Percentiles rank a stretch among this genome's conserved stretches.
Conservation (phyloP, 2,888 invertebrate genomes). For the Eilema caniola region DNA sequence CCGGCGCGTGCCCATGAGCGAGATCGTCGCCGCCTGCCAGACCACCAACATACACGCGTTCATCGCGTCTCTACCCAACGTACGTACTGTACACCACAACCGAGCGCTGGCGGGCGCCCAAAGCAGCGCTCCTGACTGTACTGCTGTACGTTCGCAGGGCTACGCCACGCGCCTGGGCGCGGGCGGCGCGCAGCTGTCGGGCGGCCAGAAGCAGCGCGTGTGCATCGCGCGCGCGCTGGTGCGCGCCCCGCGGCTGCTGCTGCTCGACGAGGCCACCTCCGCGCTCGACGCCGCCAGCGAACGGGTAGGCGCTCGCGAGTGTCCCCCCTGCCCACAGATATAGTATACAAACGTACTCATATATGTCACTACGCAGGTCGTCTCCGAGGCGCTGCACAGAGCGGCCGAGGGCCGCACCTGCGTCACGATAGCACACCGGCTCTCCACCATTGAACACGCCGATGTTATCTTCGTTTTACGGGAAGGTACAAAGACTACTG, state of each 20-base stretch:
- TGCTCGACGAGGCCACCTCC: conserved; percentile 91
- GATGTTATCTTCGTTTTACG: conserved; percentile 95
- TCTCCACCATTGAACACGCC: conserved; percentile 93
- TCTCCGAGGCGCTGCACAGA: conserved; percentile 93
- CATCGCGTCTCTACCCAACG: conserved; percentile 90
- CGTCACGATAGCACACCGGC: conserved; percentile 95
- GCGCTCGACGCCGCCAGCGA: conserved; percentile 91
- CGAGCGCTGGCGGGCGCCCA: background rate
- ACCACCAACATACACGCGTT: conserved; percentile 94
- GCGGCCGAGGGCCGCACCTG: conserved; percentile 94
- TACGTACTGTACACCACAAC: conserved; percentile 49
- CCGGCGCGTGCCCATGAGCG: conserved; percentile 89
- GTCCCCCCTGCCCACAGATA: too few relatives aligned
- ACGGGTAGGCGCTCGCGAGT: conserved; percentile 81
- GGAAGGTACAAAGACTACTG: conserved; percentile 86
- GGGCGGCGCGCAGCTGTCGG: conserved; percentile 89
- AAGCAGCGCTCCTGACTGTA: background rate
- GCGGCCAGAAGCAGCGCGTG: conserved; percentile 91
- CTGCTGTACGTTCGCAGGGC: conserved; percentile 71
- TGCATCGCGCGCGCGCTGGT: conserved; percentile 91
- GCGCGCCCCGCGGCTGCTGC: conserved; percentile 88
- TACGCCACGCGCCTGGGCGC: conserved; percentile 91
- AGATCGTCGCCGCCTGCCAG: conserved; percentile 91
- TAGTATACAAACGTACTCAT: too few relatives aligned
- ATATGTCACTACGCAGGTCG: conserved; percentile 79